phyloP scores from a whole-genome alignment of 2,113 vertebrate species.

The Lota lota region DNA sequence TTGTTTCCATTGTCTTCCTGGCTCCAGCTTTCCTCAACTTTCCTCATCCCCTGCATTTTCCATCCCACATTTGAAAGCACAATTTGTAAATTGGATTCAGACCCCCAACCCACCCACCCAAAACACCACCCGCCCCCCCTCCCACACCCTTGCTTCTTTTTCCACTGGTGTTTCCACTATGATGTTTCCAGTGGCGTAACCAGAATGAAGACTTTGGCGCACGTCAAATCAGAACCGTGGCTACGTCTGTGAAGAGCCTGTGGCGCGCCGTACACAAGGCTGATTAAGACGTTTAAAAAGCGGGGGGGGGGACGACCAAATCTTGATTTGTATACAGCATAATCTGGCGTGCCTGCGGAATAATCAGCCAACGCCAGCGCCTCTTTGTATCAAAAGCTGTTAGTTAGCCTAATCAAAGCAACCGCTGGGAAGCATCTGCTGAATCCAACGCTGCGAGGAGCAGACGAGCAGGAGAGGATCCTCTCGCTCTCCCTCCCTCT shows the following conservation, averaged over 20 bases:
- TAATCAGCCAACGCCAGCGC: constrained; percentile 39
- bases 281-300: constrained; percentile 62
- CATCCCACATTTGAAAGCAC: constrained; percentile 12
- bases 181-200: background rate
- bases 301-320: background rate
- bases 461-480: constrained; percentile 22
- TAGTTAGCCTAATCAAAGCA: constrained; percentile 65
- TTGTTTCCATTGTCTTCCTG: constrained; percentile 35
- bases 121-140: too few relatives aligned
- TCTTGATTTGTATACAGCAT: constrained; percentile 60
- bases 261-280: constrained; percentile 50
- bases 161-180: background rate
- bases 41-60: constrained; percentile 10
- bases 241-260: constrained; percentile 48
- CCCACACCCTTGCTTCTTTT: too few relatives aligned
- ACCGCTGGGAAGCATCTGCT: constrained; percentile 50
- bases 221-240: constrained; percentile 17
- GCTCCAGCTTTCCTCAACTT: constrained; percentile 27
- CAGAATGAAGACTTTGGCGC: constrained; percentile 19
- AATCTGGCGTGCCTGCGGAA: constrained; percentile 58
- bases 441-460: constrained; percentile 37
- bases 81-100: constrained; percentile 10
- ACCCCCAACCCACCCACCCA: background rate
- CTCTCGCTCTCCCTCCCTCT: background rate
- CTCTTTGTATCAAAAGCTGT: constrained; percentile 54